Evolutionary conservation across 2,113 vertebrate species (phyloP).

Genomic region (Synchiropus splendidus): DNA sequence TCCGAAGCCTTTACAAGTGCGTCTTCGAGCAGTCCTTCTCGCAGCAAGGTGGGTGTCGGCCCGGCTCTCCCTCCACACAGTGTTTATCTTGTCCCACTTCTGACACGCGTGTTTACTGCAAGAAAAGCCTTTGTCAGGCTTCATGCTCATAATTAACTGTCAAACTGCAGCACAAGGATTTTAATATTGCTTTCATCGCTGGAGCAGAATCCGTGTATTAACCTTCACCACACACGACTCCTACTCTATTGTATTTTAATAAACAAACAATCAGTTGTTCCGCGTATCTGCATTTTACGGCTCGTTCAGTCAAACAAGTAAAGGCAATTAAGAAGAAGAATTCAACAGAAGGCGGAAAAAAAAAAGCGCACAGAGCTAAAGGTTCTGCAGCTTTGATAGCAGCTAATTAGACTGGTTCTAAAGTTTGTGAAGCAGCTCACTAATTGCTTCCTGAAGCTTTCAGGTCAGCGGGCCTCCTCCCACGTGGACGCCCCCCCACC

Average conservation of each 20-base stretch:
- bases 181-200: constrained; percentile 36
- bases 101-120: constrained; percentile 3
- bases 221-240: constrained; percentile 36
- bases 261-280: constrained; percentile 63
- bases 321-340: constrained; percentile 61
- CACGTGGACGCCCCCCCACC: constrained; percentile 29
- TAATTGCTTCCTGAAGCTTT: constrained; percentile 63
- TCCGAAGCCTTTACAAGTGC: constrained; percentile 81
- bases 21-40: constrained; percentile 80
- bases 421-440: constrained; percentile 54
- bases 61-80: no score
- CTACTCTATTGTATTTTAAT: constrained; percentile 52
- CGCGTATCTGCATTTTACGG: constrained; percentile 56
- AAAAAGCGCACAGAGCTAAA: constrained; percentile 32
- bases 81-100: constrained; percentile 2
- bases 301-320: constrained; percentile 60
- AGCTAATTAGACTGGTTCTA: constrained; percentile 65
- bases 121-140: constrained; percentile 18
- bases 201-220: constrained; percentile 27
- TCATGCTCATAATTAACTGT: constrained; percentile 50
- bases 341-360: constrained; percentile 36
- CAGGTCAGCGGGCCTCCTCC: constrained; percentile 53
- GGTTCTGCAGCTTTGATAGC: constrained; percentile 60
- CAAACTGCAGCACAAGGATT: constrained; percentile 38
- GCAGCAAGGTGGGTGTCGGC: constrained; percentile 69